Conservation (phyloP, 1,140 invertebrate genomes). For the Drosophila gunungcola region DNA sequence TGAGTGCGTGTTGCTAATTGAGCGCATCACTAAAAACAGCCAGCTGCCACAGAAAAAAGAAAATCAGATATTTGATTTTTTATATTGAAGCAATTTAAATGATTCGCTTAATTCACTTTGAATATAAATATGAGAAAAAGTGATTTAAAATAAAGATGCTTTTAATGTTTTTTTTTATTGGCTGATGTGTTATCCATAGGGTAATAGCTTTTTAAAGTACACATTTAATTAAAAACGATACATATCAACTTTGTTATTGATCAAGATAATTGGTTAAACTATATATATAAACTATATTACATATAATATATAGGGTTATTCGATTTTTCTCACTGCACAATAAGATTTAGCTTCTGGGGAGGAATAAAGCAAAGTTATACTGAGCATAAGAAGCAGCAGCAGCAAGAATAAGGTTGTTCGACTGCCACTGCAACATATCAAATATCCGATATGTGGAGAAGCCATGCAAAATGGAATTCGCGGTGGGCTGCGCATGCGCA, state of each 20-base stretch:
- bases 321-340: not conserved
- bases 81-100: not conserved
- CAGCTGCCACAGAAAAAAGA: slow-evolving; percentile 14
- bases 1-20: slow-evolving; percentile 72
- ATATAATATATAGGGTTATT: not conserved
- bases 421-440: slow-evolving; percentile 53
- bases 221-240: no score
- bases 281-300: no score
- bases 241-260: no score
- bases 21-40: slow-evolving; percentile 69
- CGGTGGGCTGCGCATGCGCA: slow-evolving; percentile 73
- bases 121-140: no score
- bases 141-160: no score
- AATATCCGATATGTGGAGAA: slow-evolving; percentile 51
- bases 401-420: slow-evolving; percentile 24
- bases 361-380: not conserved
- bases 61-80: not conserved
- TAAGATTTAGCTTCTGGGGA: not conserved
- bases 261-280: no score
- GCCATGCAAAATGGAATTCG: slow-evolving; percentile 61
- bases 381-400: not conserved
- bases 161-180: no score
- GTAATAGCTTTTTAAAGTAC: no score
- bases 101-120: no score
- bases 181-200: no score